Evolutionary conservation across 2,888 invertebrate genomes (phyloP).

Genomic region (Stratiomys singularior): DNA sequence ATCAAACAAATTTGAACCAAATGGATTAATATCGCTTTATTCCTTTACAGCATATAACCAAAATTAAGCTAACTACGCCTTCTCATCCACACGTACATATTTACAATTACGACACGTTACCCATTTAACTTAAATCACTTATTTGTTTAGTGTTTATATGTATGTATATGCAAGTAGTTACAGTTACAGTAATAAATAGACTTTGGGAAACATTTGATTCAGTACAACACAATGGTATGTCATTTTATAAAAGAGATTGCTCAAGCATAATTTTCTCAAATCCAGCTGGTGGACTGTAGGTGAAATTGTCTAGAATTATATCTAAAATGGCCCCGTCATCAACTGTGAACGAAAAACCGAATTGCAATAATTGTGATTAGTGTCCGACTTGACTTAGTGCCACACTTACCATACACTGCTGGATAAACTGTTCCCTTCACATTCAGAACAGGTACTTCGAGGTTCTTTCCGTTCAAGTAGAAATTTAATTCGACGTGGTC

Average conservation of each 20-base stretch:
- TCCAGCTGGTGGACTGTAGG: constrained; percentile 83
- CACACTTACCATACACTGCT: constrained; percentile 85
- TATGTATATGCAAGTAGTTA: not conserved
- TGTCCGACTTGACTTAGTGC: no score
- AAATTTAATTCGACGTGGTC: constrained; percentile 97
- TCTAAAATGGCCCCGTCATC: constrained; percentile 98
- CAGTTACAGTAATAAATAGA: constrained; percentile 22
- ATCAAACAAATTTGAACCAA: no score
- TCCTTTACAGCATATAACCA: no score
- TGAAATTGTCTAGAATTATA: constrained; percentile 90
- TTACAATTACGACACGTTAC: not conserved
- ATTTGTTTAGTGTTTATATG: no score
- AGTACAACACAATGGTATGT: constrained; percentile 52
- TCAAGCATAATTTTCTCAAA: constrained; percentile 97
- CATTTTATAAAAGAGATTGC: constrained; percentile 88
- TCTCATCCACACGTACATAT: not conserved
- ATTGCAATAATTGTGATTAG: not conserved
- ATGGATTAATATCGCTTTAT: no score
- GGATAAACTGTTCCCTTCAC: constrained; percentile 93
- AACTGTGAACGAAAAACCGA: constrained; percentile 71
- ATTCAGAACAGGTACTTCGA: constrained; percentile 86
- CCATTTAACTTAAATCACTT: not conserved
- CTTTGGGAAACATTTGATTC: not conserved
- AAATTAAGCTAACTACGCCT: not conserved
- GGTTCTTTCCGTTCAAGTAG: constrained; percentile 89